Evolutionary conservation across 2,888 invertebrate genomes (phyloP).

Genomic region (Oasisia sp.): DNA sequence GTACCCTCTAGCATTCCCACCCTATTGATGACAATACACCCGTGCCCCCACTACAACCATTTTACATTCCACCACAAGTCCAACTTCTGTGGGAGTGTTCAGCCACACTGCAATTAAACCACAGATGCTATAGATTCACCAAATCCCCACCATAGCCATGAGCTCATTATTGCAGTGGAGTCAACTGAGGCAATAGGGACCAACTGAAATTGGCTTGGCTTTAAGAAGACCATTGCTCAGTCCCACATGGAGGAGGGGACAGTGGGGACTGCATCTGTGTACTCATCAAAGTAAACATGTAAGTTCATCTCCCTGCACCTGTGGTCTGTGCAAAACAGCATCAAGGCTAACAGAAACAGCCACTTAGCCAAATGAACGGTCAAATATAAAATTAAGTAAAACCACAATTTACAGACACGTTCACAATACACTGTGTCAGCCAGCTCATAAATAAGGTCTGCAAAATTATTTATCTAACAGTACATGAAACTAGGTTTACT

Average conservation of each 20-base stretch:
- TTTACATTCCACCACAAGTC: neutral
- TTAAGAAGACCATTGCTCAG: neutral
- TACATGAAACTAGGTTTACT: too few relatives aligned
- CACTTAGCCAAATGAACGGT: too few relatives aligned
- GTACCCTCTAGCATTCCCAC: neutral
- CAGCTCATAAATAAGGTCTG: too few relatives aligned
- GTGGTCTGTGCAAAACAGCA: neutral
- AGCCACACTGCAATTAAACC: neutral
- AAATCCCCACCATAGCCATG: neutral
- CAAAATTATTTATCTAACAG: too few relatives aligned
- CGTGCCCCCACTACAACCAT: neutral
- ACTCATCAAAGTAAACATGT: neutral
- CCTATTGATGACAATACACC: neutral
- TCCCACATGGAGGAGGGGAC: neutral
- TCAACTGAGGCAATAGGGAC: neutral
- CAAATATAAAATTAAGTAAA: too few relatives aligned
- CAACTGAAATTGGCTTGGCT: neutral
- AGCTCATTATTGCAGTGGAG: neutral
- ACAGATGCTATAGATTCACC: neutral
- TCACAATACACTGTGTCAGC: too few relatives aligned
- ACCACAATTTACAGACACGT: too few relatives aligned
- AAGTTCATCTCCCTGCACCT: neutral
- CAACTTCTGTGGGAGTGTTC: neutral
- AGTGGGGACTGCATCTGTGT: neutral
- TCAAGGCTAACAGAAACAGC: neutral